Conservation (phyloP, 2,113 vertebrate species). For the Platichthys flesus region DNA sequence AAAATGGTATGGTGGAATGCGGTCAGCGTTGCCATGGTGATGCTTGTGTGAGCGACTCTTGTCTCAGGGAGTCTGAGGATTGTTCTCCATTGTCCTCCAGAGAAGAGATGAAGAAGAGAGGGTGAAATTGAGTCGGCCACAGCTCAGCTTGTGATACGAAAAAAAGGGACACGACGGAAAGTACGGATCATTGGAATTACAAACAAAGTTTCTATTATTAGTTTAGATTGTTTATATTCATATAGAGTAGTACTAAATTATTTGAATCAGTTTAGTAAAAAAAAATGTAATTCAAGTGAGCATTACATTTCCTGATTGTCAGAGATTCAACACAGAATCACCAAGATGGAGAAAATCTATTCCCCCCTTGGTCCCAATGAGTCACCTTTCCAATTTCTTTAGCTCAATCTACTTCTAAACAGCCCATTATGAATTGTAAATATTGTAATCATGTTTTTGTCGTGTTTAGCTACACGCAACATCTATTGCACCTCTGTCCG, state of each 20-base stretch:
- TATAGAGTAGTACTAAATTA: too few relatives aligned
- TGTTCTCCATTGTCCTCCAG: conserved; percentile 44
- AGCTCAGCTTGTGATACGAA: background rate
- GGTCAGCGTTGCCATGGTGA: conserved; percentile 62
- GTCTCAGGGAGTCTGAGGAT: conserved; percentile 53
- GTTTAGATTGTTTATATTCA: too few relatives aligned
- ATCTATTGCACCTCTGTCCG: too few relatives aligned
- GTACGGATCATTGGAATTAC: background rate
- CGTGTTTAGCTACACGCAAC: too few relatives aligned
- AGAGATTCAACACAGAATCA: background rate
- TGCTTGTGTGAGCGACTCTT: conserved; percentile 60
- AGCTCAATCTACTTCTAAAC: too few relatives aligned
- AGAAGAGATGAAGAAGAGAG: conserved; percentile 19
- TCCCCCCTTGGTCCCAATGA: too few relatives aligned
- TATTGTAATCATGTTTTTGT: too few relatives aligned
- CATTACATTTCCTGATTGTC: too few relatives aligned
- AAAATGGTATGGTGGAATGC: conserved; percentile 36
- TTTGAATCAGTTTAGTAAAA: too few relatives aligned
- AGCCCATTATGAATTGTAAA: too few relatives aligned
- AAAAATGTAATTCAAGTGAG: too few relatives aligned
- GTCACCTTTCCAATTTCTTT: too few relatives aligned
- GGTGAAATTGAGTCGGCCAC: background rate
- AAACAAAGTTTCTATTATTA: background rate
- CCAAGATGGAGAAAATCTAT: conserved; percentile 1
- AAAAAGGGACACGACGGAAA: conserved; percentile 7